Evolutionary conservation across 2,113 vertebrate species (phyloP).

Genomic region (Cryptomyrus ogoouensis): DNA sequence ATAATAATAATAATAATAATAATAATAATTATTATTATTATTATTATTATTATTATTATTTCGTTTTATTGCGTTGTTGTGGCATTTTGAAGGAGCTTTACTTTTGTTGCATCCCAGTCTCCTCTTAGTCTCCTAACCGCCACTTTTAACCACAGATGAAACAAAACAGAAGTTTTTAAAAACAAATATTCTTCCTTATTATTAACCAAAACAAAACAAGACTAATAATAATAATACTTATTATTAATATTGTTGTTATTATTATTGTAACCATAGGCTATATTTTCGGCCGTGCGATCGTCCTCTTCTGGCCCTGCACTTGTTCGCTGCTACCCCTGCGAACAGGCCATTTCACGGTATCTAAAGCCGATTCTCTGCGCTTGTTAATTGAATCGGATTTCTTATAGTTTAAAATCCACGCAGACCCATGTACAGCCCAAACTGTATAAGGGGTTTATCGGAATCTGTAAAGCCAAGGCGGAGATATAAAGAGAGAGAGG

Average conservation of each 20-base stretch:
- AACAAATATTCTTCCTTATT: background rate
- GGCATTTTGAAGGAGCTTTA: background rate
- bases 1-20: constrained; percentile 31
- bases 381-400: constrained; percentile 74
- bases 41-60: no score
- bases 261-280: no score
- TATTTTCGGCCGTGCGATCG: background rate
- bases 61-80: background rate
- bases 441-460: constrained; percentile 71
- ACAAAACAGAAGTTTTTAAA: background rate
- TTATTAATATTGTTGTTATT: no score
- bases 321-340: constrained; percentile 25
- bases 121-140: background rate
- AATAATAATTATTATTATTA: background rate
- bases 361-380: constrained; percentile 69
- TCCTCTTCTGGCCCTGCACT: constrained; percentile 1
- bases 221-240: background rate
- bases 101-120: background rate
- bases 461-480: constrained; percentile 60
- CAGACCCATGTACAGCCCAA: constrained; percentile 56
- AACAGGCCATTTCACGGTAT: constrained; percentile 54
- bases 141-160: background rate
- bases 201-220: background rate
- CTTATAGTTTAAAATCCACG: constrained; percentile 69
- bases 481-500: constrained; percentile 55